Base-by-base conservation (phyloP, 2,113 vertebrate species). In the Takifugu flavidus region DNA sequence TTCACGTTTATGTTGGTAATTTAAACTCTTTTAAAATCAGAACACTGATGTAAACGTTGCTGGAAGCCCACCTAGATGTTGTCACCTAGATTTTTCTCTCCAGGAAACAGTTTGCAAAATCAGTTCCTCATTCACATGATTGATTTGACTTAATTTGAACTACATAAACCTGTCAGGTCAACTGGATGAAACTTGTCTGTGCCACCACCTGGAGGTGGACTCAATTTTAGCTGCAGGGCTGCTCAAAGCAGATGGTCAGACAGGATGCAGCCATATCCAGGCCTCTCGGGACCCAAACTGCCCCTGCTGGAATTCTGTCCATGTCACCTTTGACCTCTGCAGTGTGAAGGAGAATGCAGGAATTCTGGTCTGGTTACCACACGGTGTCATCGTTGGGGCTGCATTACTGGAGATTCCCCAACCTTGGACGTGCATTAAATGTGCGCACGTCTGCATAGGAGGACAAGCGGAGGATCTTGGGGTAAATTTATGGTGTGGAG, bases 171-270 rank as follows among this genome's bases (percentile, higher is more conserved):
- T 20, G 20, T 20, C 20, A 20, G 20, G 20, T 20, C 20, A 20
- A 20, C 20, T 20, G 20, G 20, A 20, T 20, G 20, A 20, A 20
- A 20, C 20, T 20, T 20, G 20, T 20, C 20, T 20, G 20, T 20
- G 20, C 20, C 20, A 20, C 20, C 20, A 20, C 20, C 20, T 20
- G 44, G 46, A 53, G 10, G 39, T 55, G 54, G 27, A 56, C 45
- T 27, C 44, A 43, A 25, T 49, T 68, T 62, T 47, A 50, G 49
- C 56, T 25, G 60, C 27, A 43, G 46, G 44, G 49, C 55, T 66
- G 69, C 46, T 72, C 4, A 27, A 25, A 74, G 63, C 86, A 87
- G 74, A 86, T 82, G 75, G 78, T 65, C 75, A 70, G 53, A 80
- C 75, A 56, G 20, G 20, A 20, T 20, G 20, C 20, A 20, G 20